A percentile compares a stretch with the other conserved stretches of the same genome.
Conservation (phyloP, 2,888 invertebrate genomes). For the Corythucha ciliata region DNA sequence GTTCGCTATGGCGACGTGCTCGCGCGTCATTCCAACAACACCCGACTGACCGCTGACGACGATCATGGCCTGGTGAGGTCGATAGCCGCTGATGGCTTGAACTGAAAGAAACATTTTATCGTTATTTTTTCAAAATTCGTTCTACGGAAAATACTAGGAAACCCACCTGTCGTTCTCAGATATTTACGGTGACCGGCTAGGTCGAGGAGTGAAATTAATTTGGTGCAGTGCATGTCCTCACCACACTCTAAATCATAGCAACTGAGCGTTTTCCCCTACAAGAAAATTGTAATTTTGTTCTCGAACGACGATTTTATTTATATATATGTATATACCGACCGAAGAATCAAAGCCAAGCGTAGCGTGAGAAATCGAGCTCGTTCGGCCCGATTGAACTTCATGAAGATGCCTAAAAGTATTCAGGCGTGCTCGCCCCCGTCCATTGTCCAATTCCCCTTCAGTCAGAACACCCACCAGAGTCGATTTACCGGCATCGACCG, state of each 20-base stretch:
- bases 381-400: conserved; percentile 87
- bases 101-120: conserved; percentile 48
- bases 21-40: conserved; percentile 72
- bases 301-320: background rate
- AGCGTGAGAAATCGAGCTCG: conserved; percentile 92
- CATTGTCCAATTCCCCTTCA: conserved; percentile 92
- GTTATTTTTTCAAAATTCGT: background rate
- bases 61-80: conserved; percentile 66
- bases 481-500: conserved; percentile 94
- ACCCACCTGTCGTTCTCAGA: conserved; percentile 70
- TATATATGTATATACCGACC: conserved; percentile 40
- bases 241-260: conserved; percentile 82
- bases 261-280: conserved; percentile 72
- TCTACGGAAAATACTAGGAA: background rate
- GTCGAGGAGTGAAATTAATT: conserved; percentile 90
- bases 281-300: conserved; percentile 6
- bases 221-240: conserved; percentile 84
- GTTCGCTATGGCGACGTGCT: conserved; percentile 76
- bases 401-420: conserved; percentile 94
- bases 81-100: conserved; percentile 72
- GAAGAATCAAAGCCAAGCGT: conserved; percentile 88
- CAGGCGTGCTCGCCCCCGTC: conserved; percentile 82
- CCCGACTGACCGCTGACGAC: conserved; percentile 71
- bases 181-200: conserved; percentile 95
- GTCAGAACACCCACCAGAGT: conserved; percentile 92